Evolutionary conservation across 2,113 vertebrate genomes (phyloP).

Genomic region (Charadrius vociferus): DNA sequence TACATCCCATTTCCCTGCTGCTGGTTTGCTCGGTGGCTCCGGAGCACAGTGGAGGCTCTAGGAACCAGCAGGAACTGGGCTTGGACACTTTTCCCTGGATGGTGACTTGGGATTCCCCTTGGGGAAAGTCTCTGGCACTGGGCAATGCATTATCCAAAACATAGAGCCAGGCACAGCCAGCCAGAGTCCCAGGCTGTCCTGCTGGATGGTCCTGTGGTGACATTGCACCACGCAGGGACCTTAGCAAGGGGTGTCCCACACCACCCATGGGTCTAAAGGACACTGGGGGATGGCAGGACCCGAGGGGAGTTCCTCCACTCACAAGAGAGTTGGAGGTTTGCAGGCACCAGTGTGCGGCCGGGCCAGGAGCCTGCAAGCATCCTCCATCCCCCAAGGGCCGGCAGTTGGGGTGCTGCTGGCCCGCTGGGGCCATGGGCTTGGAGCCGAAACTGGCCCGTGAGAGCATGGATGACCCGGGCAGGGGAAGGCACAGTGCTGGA

Average conservation of each 20-base stretch:
- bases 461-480: rapidly evolving
- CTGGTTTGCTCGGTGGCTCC: background rate
- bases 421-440: background rate
- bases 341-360: rapidly evolving
- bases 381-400: background rate
- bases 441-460: background rate
- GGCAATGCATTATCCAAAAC: background rate
- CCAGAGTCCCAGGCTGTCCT: background rate
- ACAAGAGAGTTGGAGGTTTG: background rate
- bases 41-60: background rate
- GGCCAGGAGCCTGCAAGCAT: background rate
- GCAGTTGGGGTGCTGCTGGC: background rate
- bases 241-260: rapidly evolving
- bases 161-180: background rate
- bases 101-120: background rate
- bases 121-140: background rate
- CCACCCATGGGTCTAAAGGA: background rate
- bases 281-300: background rate
- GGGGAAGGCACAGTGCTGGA: background rate
- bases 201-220: background rate
- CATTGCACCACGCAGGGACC: background rate
- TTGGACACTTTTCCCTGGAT: background rate
- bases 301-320: background rate
- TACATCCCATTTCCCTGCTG: background rate
- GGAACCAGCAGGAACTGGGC: background rate